Base-by-base conservation (phyloP, 92 coral and sea anemone species). In the Palythoa grandiflora region DNA sequence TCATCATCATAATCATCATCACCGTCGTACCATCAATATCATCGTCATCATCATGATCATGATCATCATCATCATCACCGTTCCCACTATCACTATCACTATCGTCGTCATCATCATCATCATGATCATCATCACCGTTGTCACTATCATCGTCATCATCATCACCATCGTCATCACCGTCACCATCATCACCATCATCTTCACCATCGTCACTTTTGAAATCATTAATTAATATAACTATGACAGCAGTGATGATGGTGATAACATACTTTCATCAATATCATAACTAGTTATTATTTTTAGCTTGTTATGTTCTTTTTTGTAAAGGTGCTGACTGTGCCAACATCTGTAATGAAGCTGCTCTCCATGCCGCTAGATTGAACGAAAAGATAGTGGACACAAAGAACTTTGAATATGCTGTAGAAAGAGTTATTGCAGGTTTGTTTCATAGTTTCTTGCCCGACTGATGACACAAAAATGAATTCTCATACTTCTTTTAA, bases 401-500 rank as follows among this genome's bases (percentile, higher is more conserved):
- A 68, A 89, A 90, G 88, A 97, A 97, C 95, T 97, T 97, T 77
- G 98, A 95, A 53, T 97, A 97, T 77, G 99, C 99, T 16, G 99
- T 97, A 59, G 99, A 97, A 80, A 79, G 99, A 87, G 94, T 97
- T 28, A 95, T 97, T 37, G 99, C 99, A 77, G 99, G 99, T 97
- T 88, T 15, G 73, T 48, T 9, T 40, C 20, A 28, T n/a, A 21
- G 3, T 63, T 15, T 6, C 65, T 59, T 59, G 16, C 17, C 20
- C 6, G 10, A 9, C 20, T 63, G 16, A 63, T n/a, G 70, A 63
- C 20, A 15, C 28, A 28, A 28, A 28, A 28, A 28, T 28, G 28
- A 28, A 28, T 28, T 28, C 28, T 28, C 28, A 28, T 28, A 28
- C 28, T 28, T 28, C 0, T 28, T 28, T 28, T 28, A 28, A 28